Percentiles rank a stretch among this genome's conserved stretches.
Evolutionary conservation across 64 coral and sea anemone species (phyloP).

Genomic region (Catalaphyllia jardinei): DNA sequence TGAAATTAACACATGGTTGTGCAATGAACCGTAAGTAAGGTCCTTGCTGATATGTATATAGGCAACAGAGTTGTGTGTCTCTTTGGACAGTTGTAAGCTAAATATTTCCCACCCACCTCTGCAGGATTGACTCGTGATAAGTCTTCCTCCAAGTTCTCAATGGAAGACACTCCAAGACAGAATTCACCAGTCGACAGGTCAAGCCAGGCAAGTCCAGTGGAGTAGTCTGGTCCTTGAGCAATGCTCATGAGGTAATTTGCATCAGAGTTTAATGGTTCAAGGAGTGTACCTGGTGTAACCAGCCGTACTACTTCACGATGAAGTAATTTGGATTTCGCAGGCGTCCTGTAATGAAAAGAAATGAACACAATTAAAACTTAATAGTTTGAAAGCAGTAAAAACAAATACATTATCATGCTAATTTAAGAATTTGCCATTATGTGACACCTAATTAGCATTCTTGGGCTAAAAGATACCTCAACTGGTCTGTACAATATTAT

Average conservation of each 20-base stretch:
- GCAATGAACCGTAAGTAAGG: too few relatives aligned
- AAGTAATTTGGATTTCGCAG: slow-evolving; percentile 64
- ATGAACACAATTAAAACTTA: too few relatives aligned
- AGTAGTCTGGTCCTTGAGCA: slow-evolving; percentile 61
- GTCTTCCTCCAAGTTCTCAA: slow-evolving; percentile 81
- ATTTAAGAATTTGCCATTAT: background rate
- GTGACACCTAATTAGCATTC: too few relatives aligned
- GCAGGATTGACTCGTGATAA: slow-evolving; percentile 82
- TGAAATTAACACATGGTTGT: too few relatives aligned
- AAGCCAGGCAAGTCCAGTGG: slow-evolving; percentile 80
- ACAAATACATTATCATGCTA: background rate
- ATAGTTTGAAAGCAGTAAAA: background rate
- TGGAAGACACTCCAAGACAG: slow-evolving; percentile 53
- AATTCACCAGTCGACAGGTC: slow-evolving; percentile 90
- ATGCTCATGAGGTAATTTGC: slow-evolving; percentile 87
- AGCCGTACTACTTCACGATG: slow-evolving; percentile 86
- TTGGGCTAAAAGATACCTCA: background rate
- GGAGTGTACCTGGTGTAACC: slow-evolving; percentile 79
- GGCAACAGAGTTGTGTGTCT: too few relatives aligned
- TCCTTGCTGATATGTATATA: too few relatives aligned
- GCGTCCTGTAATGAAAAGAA: slow-evolving; percentile 42
- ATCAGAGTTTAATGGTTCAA: slow-evolving; percentile 80
- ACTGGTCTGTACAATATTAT: too few relatives aligned
- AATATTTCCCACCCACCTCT: slow-evolving; percentile 51
- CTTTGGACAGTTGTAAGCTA: too few relatives aligned